Base-by-base conservation (phyloP, 2,113 vertebrate species). In the Triplophysa rosa region DNA sequence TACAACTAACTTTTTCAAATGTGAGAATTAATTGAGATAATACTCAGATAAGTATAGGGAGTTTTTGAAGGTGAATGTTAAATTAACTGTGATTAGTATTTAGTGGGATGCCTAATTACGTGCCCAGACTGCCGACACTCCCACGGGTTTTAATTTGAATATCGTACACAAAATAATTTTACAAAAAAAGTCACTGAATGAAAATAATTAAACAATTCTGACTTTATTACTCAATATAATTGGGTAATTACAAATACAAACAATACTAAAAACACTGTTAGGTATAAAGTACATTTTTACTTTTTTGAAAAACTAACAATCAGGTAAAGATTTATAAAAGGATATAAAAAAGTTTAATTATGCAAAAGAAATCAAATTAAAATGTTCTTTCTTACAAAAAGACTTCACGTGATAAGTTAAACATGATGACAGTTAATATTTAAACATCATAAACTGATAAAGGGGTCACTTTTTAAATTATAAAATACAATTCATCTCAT, bases 401-500 rank as follows among this genome's bases (percentile, higher is more conserved):
- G 1, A 19, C 24, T 19, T 45, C 37, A 73, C 37, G 52, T 72
- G 54, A 40, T 42, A 21, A 59, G 54, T 13, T 59, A 21, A 72
- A 58, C 0, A n/a, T 70, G 17, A 56, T 9, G 1, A 37, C 1
- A 54, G 40, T 58, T 37, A 58, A 56, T 70, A 56, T 49, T 56
- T 56, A 10, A 70, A 10, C 16, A 13, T 70, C 1, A 71, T 11
- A 10, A 24, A 21, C 6, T 23, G 3, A 47, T 2, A 26, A 74
- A 74, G 62, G 26, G 47, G 37, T 37, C 37, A 47, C 37, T 63
- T 74, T 63, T 47, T 9, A 47, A 61, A 58, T 37, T 37, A 74
- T 1, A 29, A 6, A 10, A 3, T 8, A 61, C 4, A 61, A 24
- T 10, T 23, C 2, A 26, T 47, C 4, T 62, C 37, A 73, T 47